Evolutionary conservation across 2,888 invertebrate species (phyloP), one percentile per base, ranked within the genome.

Genomic region (Bombyx huttoni): DNA sequence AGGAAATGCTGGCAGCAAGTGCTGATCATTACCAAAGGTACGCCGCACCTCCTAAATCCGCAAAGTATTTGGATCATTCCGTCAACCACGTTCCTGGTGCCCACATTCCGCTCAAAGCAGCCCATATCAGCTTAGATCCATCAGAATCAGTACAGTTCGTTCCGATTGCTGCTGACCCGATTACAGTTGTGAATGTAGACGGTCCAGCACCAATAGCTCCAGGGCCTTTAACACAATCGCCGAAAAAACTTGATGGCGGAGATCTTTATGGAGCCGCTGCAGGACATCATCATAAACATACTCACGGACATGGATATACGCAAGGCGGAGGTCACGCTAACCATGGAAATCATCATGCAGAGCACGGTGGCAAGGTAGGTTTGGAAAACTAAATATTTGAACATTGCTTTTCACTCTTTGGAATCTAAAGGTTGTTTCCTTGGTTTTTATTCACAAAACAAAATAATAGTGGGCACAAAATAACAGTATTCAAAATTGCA

Each of bases 281-380:
- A 47, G 73, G 73, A n/a, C 73, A 81, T 56, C 70, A 75, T 33
- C 66, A 79, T 0, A 73, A 76, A 46, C 73, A 76, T 56, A 71
- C 69, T 3, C 76, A 81, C 52, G 71, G 70, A 2, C 75, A 76
- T 34, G 76, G 77, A 5, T 73, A 81, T 49, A 69, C 81, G 48
- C 79, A 84, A 2, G 91, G 90, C 0, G 91, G 90, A 0, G 92
- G 92, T 0, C 84, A 89, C 46, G 78, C 84, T 13, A 83, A 90
- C 14, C 89, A 91, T 48, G 81, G 77, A 0, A 85, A 88, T 13
- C 89, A 91, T 57, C 79, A 90, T 56, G 83, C 78, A 0, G 81
- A 88, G 8, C 89, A 90, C 56, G 91, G 90, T 7, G 90, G 89
- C 33, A 90, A 91, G 81, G 89, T 87, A 60, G 62, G 69, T 51